phyloP scores from a whole-genome alignment of 2,797 vertebrate genomes.

The Characodon lateralis region DNA sequence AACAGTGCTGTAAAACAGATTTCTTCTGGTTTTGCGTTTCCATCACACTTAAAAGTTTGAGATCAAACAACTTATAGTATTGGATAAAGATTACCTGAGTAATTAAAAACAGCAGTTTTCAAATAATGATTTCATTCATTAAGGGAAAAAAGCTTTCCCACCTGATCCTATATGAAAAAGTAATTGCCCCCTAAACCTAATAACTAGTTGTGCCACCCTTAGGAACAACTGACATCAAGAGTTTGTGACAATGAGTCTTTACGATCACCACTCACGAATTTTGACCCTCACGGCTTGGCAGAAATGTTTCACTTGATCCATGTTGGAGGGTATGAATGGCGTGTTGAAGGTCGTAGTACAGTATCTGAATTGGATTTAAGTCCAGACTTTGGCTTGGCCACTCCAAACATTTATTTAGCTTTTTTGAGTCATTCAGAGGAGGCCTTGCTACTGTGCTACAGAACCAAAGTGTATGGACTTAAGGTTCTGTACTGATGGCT shows the following conservation, averaged over 20 bases:
- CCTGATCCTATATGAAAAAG: neutral
- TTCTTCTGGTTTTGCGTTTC: neutral
- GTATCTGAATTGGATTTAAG: neutral
- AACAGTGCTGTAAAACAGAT: neutral
- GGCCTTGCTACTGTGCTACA: neutral
- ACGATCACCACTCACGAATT: neutral
- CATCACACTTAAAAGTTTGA: neutral
- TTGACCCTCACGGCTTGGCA: neutral
- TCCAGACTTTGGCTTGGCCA: neutral
- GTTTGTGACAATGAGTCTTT: neutral
- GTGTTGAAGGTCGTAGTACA: neutral
- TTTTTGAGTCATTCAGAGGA: neutral
- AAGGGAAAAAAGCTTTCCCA: neutral
- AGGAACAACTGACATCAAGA: neutral
- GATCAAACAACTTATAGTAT: neutral
- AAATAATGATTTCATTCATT: neutral
- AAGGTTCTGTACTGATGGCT: neutral
- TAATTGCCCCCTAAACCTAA: neutral
- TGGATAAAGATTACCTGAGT: neutral
- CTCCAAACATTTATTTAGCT: neutral
- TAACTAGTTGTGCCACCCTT: neutral
- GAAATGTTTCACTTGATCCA: neutral
- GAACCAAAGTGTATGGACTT: neutral
- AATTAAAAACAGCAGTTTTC: neutral
- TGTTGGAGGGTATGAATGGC: neutral